phyloP scores from a whole-genome alignment of 2,888 invertebrate species.

The Xanthorhoe designata region DNA sequence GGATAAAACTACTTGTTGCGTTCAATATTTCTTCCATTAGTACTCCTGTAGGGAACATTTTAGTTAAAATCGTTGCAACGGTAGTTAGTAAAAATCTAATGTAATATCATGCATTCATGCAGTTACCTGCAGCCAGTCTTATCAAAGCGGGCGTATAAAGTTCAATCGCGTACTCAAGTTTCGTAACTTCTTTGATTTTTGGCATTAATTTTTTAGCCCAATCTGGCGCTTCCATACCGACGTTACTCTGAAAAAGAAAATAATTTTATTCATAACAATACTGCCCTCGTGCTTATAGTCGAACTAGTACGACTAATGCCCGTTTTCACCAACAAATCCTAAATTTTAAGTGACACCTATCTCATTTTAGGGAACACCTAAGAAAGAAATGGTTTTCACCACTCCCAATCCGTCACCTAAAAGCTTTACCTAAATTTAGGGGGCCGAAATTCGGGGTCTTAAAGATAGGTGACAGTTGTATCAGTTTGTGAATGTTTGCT shows the following conservation, averaged over 20 bases:
- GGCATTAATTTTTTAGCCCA: slow-evolving; percentile 75
- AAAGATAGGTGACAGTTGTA: too few species aligned
- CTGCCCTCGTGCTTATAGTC: not conserved
- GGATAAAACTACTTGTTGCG: slow-evolving; percentile 68
- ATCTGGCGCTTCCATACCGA: slow-evolving; percentile 66
- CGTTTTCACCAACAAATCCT: not conserved
- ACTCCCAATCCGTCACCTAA: too few species aligned
- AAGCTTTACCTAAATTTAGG: too few species aligned
- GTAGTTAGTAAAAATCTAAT: not conserved
- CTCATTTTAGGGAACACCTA: too few species aligned
- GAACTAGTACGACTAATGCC: too few species aligned
- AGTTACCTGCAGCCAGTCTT: slow-evolving; percentile 69
- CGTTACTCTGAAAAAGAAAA: slow-evolving; percentile 65
- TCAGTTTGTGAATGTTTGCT: too few species aligned
- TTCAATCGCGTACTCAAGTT: slow-evolving; percentile 73
- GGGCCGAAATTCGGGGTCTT: too few species aligned
- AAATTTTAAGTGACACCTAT: too few species aligned
- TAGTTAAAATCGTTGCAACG: not conserved
- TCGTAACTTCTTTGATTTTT: slow-evolving; percentile 75
- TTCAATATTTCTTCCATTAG: slow-evolving; percentile 81
- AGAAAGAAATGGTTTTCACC: too few species aligned
- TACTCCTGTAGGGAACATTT: slow-evolving; percentile 64
- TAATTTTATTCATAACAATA: not conserved
- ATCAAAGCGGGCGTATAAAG: slow-evolving; percentile 68
- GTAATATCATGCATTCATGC: not conserved